Percentiles rank a stretch among this genome's conserved stretches.
Evolutionary conservation across 2,113 vertebrate genomes (phyloP).

Genomic region (Onychostruthus taczanowskii): DNA sequence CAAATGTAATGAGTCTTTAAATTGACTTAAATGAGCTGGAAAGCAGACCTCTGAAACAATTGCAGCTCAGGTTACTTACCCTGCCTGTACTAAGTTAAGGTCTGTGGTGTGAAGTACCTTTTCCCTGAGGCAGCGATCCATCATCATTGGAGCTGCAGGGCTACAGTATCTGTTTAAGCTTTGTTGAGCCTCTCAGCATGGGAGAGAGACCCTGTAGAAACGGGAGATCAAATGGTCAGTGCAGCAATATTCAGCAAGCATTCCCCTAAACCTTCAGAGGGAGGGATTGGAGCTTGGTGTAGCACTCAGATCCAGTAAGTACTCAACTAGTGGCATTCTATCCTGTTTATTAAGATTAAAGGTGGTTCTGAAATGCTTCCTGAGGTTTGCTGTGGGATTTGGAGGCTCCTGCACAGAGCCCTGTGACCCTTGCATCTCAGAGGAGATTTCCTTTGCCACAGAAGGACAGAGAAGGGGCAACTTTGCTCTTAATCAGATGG

Average conservation of each 20-base stretch:
- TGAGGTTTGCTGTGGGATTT: background rate
- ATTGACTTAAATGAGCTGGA: slow-evolving; percentile 19
- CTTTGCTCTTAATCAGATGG: background rate
- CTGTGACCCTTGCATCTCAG: background rate
- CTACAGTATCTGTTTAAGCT: background rate
- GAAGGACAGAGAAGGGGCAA: background rate
- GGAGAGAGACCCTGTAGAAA: background rate
- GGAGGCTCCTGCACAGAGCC: background rate
- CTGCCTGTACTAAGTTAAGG: background rate
- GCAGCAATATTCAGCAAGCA: background rate
- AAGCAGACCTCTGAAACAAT: background rate
- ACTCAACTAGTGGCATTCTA: background rate
- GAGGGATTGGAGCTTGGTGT: background rate
- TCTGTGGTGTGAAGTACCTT: rapidly evolving
- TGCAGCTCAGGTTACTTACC: background rate
- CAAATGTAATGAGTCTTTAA: background rate
- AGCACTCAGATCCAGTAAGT: background rate
- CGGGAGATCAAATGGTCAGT: background rate
- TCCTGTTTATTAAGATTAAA: background rate
- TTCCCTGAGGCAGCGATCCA: rapidly evolving
- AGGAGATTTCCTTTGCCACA: background rate
- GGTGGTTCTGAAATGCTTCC: background rate
- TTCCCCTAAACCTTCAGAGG: background rate
- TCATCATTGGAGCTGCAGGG: background rate
- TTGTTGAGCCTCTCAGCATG: background rate